Base-by-base conservation (phyloP, 2,113 vertebrate species). In the Chaetorhynchus papuensis region DNA sequence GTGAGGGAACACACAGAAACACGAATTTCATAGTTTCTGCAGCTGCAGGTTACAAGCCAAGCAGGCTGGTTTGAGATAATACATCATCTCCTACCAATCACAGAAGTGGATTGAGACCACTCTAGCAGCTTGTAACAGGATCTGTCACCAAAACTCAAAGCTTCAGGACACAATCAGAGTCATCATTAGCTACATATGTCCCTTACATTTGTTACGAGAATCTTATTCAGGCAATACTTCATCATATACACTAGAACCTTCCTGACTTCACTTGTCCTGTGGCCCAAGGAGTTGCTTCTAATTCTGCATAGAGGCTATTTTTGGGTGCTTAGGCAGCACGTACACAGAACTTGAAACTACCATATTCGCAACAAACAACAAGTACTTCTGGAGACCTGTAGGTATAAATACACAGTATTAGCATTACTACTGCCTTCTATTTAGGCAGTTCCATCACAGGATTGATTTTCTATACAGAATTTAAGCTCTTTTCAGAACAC, bases 171-270 rank as follows among this genome's bases (percentile, higher is more conserved):
- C 41, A 75, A 44, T 33, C 11, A n/a, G 33, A 69, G 49, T 19
- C 35, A 59, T 41, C 21, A 26, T 18, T 31, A 75, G 24, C 37
- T 68, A 69, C 0, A 0, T 19, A 42, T 2, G 2, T 57, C 27
- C n/a, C 22, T 24, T 41, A 10, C 13, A 47, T 60, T 41, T 64
- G 28, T 80, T 90, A 72, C 2, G 10, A 57, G 15, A 49, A 56
- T 19, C 49, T 75, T 63, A 47, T 6, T 81, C 53, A 41, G 44
- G 22, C 22, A 35, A 11, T 70, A 30, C 2, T 89, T 64, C 14
- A 60, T 19, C 49, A 61, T 10, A 31, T 13, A 72, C 9, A 13
- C 6, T 20, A 61, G 20, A 69, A 86, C 6, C 22, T 74, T 54
- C 59, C 21, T 47, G 23, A 77, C 24, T 44, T 45, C 23, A 19